phyloP scores from a whole-genome alignment of 2,113 vertebrate species.

The Coreoperca whiteheadi region DNA sequence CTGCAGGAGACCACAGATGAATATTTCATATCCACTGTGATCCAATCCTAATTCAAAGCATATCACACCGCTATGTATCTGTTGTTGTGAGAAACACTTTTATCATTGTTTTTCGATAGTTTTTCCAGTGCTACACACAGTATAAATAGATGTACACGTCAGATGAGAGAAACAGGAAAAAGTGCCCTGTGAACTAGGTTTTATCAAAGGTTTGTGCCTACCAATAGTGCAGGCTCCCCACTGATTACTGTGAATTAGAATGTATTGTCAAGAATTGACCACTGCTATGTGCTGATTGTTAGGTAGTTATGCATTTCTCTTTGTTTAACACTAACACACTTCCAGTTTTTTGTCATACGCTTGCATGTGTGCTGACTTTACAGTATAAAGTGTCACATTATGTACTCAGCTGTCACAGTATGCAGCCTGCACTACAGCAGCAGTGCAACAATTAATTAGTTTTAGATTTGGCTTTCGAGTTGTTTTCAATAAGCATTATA shows the following conservation, averaged over 20 bases:
- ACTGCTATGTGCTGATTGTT: background rate
- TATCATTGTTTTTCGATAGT: slow-evolving; percentile 23
- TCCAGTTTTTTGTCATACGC: background rate
- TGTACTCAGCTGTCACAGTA: background rate
- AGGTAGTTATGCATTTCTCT: background rate
- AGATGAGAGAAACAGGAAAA: background rate
- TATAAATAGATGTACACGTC: slow-evolving; percentile 8
- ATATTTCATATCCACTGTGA: slow-evolving; percentile 79
- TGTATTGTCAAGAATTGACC: background rate
- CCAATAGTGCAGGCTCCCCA: background rate
- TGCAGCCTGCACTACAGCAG: background rate
- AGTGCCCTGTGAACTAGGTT: background rate
- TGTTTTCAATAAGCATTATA: slow-evolving; percentile 29
- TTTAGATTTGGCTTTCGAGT: slow-evolving; percentile 22
- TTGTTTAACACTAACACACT: background rate
- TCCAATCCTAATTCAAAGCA: slow-evolving; percentile 73
- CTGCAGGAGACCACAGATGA: slow-evolving; percentile 77
- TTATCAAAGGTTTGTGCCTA: background rate
- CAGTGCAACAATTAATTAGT: background rate
- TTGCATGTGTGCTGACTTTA: slow-evolving; percentile 6
- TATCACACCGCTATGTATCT: slow-evolving; percentile 14
- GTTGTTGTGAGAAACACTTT: slow-evolving; percentile 48
- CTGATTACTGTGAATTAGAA: slow-evolving; percentile 11
- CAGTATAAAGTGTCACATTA: background rate
- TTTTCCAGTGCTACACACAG: slow-evolving; percentile 21